Evolutionary conservation across 2,797 vertebrate genomes (phyloP).

Genomic region (Sebastes steindachneri): DNA sequence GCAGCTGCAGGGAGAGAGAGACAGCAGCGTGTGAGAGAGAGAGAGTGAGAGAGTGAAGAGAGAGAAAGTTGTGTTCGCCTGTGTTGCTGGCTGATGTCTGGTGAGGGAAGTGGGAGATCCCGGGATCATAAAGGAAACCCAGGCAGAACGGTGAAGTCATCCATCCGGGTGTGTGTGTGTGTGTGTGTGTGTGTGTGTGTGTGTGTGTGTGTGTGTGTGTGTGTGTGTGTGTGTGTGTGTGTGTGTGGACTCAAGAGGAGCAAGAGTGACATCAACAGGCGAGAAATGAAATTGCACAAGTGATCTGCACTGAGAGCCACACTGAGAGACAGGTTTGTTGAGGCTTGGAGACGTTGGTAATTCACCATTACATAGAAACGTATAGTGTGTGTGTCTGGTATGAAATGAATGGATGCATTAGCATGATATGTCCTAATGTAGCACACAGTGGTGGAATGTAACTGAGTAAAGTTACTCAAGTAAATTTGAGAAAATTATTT

Average conservation of each 20-base stretch:
- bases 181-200: constrained; percentile 5
- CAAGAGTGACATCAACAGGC: constrained; percentile 80
- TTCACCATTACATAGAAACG: background rate
- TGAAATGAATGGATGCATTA: too few species aligned
- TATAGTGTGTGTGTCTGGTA: background rate
- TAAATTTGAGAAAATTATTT: too few species aligned
- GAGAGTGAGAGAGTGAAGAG: background rate
- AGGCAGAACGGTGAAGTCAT: constrained; percentile 97
- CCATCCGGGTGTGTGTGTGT: constrained; percentile 86
- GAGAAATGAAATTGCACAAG: constrained; percentile 70
- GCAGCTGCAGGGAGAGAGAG: constrained; percentile 43
- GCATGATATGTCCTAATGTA: background rate
- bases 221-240: background rate
- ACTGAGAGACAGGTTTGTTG: background rate
- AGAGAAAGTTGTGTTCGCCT: constrained; percentile 67
- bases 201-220: background rate
- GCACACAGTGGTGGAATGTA: background rate
- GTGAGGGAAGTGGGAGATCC: constrained; percentile 88
- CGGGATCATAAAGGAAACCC: constrained; percentile 97
- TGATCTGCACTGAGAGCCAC: too few species aligned
- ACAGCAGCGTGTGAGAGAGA: background rate
- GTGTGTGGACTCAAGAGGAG: constrained; percentile 56
- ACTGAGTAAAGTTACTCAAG: too few species aligned
- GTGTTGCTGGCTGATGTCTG: constrained; percentile 82
- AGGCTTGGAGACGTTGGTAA: background rate